phyloP scores from a whole-genome alignment of 2,113 vertebrate species.

The Narcine bancroftii region DNA sequence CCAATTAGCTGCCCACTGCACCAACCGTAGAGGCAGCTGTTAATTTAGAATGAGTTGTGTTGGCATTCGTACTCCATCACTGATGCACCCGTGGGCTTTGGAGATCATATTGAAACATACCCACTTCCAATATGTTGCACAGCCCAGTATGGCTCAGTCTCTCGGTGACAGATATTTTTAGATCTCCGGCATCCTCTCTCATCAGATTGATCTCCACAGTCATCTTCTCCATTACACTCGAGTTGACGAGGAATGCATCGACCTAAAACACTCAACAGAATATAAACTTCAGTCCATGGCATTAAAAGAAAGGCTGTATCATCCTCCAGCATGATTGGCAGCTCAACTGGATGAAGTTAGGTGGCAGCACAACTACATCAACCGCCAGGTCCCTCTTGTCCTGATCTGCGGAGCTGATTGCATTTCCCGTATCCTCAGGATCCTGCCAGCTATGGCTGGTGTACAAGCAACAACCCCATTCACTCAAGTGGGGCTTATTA shows the following conservation, averaged over 20 bases:
- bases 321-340: no score
- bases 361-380: no score
- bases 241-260: slow-evolving; percentile 72
- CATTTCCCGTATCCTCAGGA: no score
- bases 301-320: neutral
- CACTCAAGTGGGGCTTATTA: no score
- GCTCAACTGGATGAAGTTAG: no score
- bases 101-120: slow-evolving; percentile 53
- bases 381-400: no score
- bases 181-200: slow-evolving; percentile 67
- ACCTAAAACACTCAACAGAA: slow-evolving; percentile 51
- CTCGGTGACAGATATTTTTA: slow-evolving; percentile 61
- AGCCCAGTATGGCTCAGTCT: slow-evolving; percentile 76
- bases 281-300: neutral
- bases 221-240: slow-evolving; percentile 82
- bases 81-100: neutral
- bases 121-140: slow-evolving; percentile 80
- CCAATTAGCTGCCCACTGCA: no score
- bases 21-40: no score
- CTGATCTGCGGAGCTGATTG: no score
- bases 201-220: slow-evolving; percentile 84
- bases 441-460: no score
- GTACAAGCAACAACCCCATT: no score
- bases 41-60: neutral
- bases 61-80: neutral